These are phyloP conservation scores for Danio kyathit DNA, from an alignment of 2,797 vertebrate genomes.

Conservation along the genomic window DNA sequence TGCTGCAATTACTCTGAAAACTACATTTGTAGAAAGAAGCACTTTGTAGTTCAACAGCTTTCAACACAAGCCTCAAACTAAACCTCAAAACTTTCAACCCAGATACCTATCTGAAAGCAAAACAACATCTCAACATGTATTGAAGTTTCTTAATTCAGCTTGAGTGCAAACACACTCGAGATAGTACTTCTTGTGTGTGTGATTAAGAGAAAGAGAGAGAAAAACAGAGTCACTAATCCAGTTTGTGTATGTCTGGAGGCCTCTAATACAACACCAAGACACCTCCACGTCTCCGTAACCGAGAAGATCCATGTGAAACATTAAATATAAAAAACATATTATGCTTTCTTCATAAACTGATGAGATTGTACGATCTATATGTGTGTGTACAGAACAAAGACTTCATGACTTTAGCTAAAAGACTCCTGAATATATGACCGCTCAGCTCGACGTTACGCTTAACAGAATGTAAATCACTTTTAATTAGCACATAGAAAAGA, in stretches of 20 bases:
- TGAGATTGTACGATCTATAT: neutral
- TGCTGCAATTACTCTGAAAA: neutral
- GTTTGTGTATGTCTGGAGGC: conserved; percentile 10
- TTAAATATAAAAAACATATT: conserved; percentile 30
- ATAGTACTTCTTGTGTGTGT: neutral
- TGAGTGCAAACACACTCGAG: neutral
- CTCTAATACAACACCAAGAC: conserved; percentile 15
- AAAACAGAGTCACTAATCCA: neutral
- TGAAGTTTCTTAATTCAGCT: conserved; percentile 1
- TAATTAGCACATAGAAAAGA: conserved; percentile 75
- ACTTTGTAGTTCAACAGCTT: neutral
- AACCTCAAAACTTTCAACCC: neutral
- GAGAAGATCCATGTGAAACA: neutral
- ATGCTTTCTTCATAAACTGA: conserved; percentile 60
- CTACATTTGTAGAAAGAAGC: neutral
- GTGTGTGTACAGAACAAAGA: too few species aligned
- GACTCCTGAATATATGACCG: conserved; percentile 4
- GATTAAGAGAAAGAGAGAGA: conserved; percentile 4
- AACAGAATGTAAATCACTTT: conserved; percentile 66
- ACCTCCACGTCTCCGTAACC: conserved; percentile 6
- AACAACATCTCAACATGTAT: neutral
- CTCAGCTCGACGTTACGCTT: conserved; percentile 55
- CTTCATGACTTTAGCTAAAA: neutral
- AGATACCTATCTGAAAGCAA: neutral
- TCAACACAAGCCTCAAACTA: neutral